Percentiles rank a stretch among this genome's conserved stretches.
phyloP scores from a whole-genome alignment of 2,888 invertebrate species.

The Altica lythri region DNA sequence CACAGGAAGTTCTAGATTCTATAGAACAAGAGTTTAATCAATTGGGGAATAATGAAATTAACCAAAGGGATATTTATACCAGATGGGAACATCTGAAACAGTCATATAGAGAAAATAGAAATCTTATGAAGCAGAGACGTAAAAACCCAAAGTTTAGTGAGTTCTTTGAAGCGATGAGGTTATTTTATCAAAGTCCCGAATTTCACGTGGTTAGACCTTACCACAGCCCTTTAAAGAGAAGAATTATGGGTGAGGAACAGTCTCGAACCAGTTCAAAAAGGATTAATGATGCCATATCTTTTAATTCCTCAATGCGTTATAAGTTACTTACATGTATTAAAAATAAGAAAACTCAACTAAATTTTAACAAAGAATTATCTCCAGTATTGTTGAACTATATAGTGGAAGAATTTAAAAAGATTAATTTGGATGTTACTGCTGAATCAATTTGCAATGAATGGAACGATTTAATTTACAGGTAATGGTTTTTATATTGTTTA shows the following conservation, averaged over 20 bases:
- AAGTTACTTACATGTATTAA: slow-evolving; percentile 17
- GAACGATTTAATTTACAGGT: slow-evolving; percentile 27
- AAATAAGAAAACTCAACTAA: slow-evolving; percentile 16
- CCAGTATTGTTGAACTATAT: slow-evolving; percentile 9
- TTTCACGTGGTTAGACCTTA: slow-evolving; percentile 6
- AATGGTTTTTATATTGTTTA: not conserved
- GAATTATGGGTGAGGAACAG: slow-evolving; percentile 1
- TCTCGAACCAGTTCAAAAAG: slow-evolving; percentile 7
- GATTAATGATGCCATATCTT: slow-evolving; percentile 3
- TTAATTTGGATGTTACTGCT: slow-evolving; percentile 14
- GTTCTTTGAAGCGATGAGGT: slow-evolving; percentile 28
- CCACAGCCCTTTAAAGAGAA: slow-evolving; percentile 11
- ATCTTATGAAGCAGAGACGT: slow-evolving; percentile 15
- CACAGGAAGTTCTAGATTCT: slow-evolving; percentile 9
- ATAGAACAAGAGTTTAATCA: slow-evolving; percentile 18
- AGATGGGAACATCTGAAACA: slow-evolving; percentile 28
- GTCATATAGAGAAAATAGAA: slow-evolving; percentile 25
- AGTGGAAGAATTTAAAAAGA: slow-evolving; percentile 16
- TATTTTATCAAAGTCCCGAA: slow-evolving; percentile 25
- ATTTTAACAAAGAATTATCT: slow-evolving; percentile 18
- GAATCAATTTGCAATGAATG: slow-evolving; percentile 26
- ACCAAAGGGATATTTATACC: slow-evolving; percentile 30
- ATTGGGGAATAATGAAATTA: slow-evolving; percentile 27
- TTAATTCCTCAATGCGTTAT: slow-evolving; percentile 13
- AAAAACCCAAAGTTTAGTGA: slow-evolving; percentile 21